Conservation (phyloP, 2,113 vertebrate species). For the Malurus alboscapulatus region DNA sequence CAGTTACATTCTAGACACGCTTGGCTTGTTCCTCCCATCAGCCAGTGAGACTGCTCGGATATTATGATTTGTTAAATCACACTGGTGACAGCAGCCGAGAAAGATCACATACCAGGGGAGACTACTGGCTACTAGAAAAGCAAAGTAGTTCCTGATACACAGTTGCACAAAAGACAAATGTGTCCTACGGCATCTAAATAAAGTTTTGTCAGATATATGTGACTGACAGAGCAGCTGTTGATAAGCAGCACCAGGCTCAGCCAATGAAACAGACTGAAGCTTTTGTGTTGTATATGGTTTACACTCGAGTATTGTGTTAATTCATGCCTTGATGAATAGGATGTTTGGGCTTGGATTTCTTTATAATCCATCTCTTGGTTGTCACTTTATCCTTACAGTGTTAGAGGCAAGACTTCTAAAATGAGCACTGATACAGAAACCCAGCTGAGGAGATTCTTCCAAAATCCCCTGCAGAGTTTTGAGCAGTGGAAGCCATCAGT, state of each 20-base stretch:
- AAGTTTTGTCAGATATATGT: background rate
- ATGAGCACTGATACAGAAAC: slow-evolving; percentile 74
- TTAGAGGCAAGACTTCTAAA: slow-evolving; percentile 77
- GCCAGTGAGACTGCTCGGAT: background rate
- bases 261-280: background rate
- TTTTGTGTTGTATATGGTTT: background rate
- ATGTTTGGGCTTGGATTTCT: slow-evolving; percentile 18
- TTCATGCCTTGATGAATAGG: background rate
- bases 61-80: background rate
- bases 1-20: background rate
- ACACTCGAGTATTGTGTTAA: background rate
- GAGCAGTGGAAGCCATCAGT: slow-evolving; percentile 79
- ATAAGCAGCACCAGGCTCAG: background rate
- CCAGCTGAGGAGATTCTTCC: slow-evolving; percentile 76
- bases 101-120: background rate
- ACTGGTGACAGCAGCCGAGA: background rate
- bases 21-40: background rate
- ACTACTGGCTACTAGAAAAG: background rate
- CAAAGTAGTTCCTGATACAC: background rate
- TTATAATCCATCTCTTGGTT: background rate
- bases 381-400: slow-evolving; percentile 65
- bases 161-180: slow-evolving; percentile 6
- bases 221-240: slow-evolving; percentile 42
- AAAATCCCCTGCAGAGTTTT: slow-evolving; percentile 79
- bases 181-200: background rate